These are phyloP conservation scores for Megaptera novaeangliae DNA, from an alignment of 2,113 vertebrate species.

Conservation along the genomic window DNA sequence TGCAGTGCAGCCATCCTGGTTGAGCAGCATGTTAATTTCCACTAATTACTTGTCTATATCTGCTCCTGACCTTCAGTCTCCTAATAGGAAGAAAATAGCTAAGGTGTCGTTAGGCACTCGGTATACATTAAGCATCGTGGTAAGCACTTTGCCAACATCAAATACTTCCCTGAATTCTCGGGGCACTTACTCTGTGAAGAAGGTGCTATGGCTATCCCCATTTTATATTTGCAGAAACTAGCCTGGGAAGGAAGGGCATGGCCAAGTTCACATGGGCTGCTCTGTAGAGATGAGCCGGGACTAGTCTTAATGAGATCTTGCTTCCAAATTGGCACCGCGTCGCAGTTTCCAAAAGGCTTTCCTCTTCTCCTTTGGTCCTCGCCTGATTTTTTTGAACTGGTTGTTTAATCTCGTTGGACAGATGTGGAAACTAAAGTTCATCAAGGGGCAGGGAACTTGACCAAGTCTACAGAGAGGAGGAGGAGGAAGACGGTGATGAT, in stretches of 20 bases:
- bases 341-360: not conserved
- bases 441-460: not conserved
- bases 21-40: not conserved
- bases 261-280: not conserved
- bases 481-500: rapidly evolving
- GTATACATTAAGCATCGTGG: rapidly evolving
- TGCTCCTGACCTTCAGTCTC: not conserved
- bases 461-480: not conserved
- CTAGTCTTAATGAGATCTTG: not conserved
- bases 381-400: not conserved
- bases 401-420: not conserved
- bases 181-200: not conserved
- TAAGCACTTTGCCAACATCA: rapidly evolving
- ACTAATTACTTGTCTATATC: not conserved
- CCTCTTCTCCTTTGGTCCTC: not conserved
- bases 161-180: not conserved
- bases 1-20: not conserved
- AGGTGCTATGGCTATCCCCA: rapidly evolving
- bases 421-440: not conserved
- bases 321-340: not conserved
- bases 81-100: not conserved
- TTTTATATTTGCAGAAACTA: not conserved
- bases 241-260: not conserved
- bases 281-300: not conserved
- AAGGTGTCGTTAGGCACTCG: not conserved